These are phyloP conservation scores for Istiophorus platypterus DNA, from an alignment of 2,113 vertebrate genomes.

Conservation along the genomic window DNA sequence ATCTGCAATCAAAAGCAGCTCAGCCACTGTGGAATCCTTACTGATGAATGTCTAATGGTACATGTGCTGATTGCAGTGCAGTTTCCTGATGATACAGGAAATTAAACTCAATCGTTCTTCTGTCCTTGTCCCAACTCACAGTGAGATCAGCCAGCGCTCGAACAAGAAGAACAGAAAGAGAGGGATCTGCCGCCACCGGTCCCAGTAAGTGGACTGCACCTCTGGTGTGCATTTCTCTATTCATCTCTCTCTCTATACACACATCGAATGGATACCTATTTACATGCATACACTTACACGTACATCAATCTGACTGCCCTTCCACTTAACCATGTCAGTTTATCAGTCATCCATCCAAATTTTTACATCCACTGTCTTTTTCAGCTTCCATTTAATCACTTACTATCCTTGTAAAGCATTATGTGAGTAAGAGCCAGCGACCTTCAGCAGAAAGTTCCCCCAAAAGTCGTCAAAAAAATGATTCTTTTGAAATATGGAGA, in stretches of 20 bases:
- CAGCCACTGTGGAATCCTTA: not conserved
- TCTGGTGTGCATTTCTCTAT: not conserved
- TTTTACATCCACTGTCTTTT: not conserved
- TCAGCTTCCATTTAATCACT: not conserved
- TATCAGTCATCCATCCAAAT: not conserved
- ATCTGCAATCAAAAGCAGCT: not conserved
- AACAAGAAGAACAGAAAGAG: slow-evolving; percentile 76
- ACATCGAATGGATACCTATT: no score
- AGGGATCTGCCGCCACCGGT: slow-evolving; percentile 72
- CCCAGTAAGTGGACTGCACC: slow-evolving; percentile 76
- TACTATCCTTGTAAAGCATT: slow-evolving; percentile 15
- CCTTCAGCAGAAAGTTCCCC: slow-evolving; percentile 14
- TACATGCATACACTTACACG: not conserved
- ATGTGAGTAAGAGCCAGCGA: slow-evolving; percentile 5
- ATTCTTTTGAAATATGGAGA: no score
- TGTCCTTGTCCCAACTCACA: slow-evolving; percentile 41
- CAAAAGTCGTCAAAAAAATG: not conserved
- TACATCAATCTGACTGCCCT: not conserved
- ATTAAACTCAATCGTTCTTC: slow-evolving; percentile 17
- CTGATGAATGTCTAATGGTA: not conserved
- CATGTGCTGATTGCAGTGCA: not conserved
- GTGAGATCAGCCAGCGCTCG: slow-evolving; percentile 76
- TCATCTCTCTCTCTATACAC: not conserved
- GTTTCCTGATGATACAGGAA: not conserved
- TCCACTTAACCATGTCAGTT: not conserved